Evolutionary conservation across 2,113 vertebrate genomes (phyloP), one percentile per base, ranked within the genome.

Genomic region (Lutjanus erythropterus): DNA sequence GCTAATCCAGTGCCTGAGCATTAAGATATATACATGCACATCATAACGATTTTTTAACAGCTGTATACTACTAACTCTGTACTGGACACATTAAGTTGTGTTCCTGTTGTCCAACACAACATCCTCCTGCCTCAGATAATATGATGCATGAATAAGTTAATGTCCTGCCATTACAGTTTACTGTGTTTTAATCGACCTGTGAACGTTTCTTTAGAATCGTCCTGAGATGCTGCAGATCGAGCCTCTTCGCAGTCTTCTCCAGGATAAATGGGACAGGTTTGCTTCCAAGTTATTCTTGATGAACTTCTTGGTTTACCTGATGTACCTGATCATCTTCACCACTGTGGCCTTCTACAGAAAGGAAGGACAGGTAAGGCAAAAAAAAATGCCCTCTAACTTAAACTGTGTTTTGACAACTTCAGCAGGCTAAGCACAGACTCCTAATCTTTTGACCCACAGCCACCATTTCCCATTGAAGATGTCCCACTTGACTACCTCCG

Each of bases 221-320:
- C 95, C 96, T 37, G 93, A 95, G 78, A 97, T 98, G 97, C 93
- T 98, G 19, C 90, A 95, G 77, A 78, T 97, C 65, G 95, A 97
- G 85, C 96, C 95, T 0, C 89, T 98, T n/a, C 94, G 91, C 86
- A 95, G 95, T 73, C 88, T 97, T 12, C 93, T 98, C 1, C 83
- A 96, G 87, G 92, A 93, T 0, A 97, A 98, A 66, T 98, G 96
- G 97, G 80, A 96, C 53, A 84, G 74, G 0, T 96, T 94, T 62
- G 94, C 93, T 21, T 86, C 91, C 47, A 94, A 91, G 70, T 92
- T 96, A 6, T 97, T 97, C 91, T 89, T 95, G 88, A 61, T 96
- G 52, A 96, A 96, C 81, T 97, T 97, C 70, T 19, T 87, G 52
- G 85, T 81, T 0, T 97, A 97, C 64, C 15, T 97, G 75, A 7